Base-by-base conservation (phyloP, 2,888 invertebrate species). In the Volucella inflata region DNA sequence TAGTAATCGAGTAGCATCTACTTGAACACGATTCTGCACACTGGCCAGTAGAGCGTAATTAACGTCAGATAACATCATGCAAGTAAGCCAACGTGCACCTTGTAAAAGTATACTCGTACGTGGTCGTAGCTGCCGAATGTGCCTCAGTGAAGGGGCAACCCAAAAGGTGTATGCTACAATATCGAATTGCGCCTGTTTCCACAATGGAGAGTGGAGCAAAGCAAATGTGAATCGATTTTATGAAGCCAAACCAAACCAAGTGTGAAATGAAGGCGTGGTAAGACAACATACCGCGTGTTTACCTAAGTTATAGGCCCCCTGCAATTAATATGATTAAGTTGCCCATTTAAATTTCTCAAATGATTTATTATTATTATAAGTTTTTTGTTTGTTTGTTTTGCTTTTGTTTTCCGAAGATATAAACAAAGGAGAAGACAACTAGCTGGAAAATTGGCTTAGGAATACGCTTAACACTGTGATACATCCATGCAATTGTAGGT, bases 31-130 rank as follows among this genome's bases (percentile, higher is more conserved):
- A 59, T 46, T 55, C 70, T 71, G 71, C 65, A 70, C 70, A 75
- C 80, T 75, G 75, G 36, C 70, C 84, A 80, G 60, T 67, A 60
- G 59, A 81, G 80, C 71, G 68, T 81, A 85, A 76, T 78, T 85
- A 81, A 85, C 64, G 71, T 76, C 65, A 71, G 84, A 85, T 85
- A 85, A 76, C 84, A 80, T 85, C 75, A 81, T 76, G 76, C 60
- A 55, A 76, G 75, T 62, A 76, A 80, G 70, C 67, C 71, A 81
- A 76, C 80, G 80, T 81, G 84, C 81, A 80, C 84, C 30, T 30
- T 30, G 21, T 21, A 21, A 21, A 21, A 21, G 21, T 21, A 21
- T 21, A 21, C 21, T 21, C 21, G 21, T 21, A 21, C 21, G 76
- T 65, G 67, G 67, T 71, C 76, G 84, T 76, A 71, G 76, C 70